Evolutionary conservation across 2,888 invertebrate genomes (phyloP), one percentile per base, ranked within the genome.

Genomic region (Tribolium freemani): DNA sequence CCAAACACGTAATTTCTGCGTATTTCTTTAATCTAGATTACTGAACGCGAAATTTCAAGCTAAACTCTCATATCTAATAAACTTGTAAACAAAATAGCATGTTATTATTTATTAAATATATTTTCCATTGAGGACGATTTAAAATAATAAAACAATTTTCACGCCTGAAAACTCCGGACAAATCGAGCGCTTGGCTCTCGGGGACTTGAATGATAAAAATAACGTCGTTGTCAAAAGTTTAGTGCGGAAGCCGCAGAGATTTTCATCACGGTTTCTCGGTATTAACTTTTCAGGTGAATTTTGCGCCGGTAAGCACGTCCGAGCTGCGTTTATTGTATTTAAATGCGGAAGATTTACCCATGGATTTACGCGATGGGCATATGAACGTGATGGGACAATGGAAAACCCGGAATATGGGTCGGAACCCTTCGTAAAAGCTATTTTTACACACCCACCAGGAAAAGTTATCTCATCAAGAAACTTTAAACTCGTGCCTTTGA

Each of bases 271-370:
- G 58, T 5, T 58, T 58, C 58, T 16, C 8, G n/a, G 58, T 58
- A 58, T 58, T 26, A 13, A 38, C 11, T 5, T 30, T n/a, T 44
- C 21, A 45, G n/a, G 48, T 44, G 20, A 31, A 44, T 30, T 56
- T 56, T 31, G 10, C 31, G 45, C n/a, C 16, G 16, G n/a, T 48
- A 16, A 31, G 54, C 66, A 54, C 66, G 54, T 54, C 45, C 13
- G 2, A 38, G 9, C 9, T 51, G 56, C 5, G 26, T 26, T 2
- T 61, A 69, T 74, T 69, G 74, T 74, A 72, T 74, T 74, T 74
- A 66, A 72, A 74, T 69, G 53, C 69, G 53, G 45, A 63, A 63
- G 50, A 26, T 53, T 54, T 64, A 58, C 45, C 60, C n/a, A 9
- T 46, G 46, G 26, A 8, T 50, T 26, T 8, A 50, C 46, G 60